Conservation (phyloP, 2,113 vertebrate genomes). For the Hippocampus zosterae region DNA sequence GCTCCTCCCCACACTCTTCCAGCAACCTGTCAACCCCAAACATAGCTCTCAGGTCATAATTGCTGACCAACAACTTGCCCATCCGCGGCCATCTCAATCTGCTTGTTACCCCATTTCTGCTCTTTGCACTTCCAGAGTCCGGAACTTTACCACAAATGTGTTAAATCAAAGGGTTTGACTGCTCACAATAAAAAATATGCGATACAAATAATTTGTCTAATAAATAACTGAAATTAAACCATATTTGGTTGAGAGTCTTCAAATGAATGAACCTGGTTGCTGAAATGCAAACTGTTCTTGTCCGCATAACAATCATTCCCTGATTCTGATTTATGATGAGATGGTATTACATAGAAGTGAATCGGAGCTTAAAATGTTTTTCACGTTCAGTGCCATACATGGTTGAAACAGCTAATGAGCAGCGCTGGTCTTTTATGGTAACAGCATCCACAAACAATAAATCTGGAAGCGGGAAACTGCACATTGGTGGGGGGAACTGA, state of each 20-base stretch:
- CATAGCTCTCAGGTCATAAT: no score
- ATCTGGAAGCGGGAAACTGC: conserved; percentile 45
- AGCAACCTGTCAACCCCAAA: no score
- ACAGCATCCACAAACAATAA: conserved; percentile 44
- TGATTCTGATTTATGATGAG: conserved; percentile 22
- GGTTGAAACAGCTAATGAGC: conserved; percentile 19
- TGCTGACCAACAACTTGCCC: no score
- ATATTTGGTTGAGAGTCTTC: conserved; percentile 22
- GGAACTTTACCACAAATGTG: no score
- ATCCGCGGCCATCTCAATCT: no score
- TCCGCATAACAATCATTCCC: conserved; percentile 11
- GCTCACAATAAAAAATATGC: no score
- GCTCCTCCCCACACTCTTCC: no score
- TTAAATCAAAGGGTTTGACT: no score
- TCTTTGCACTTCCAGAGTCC: no score
- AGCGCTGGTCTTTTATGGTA: conserved; percentile 35
- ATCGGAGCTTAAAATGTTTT: conserved; percentile 13
- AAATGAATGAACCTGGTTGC: conserved; percentile 6
- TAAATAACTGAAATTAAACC: conserved; percentile 9
- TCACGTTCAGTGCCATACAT: conserved; percentile 23
- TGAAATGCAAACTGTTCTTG: conserved; percentile 24
- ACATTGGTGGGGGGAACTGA: conserved; percentile 45
- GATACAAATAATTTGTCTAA: no score
- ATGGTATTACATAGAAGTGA: conserved; percentile 22
- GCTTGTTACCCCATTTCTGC: no score